These are phyloP conservation scores for Metridium senile DNA, from an alignment of 92 coral and sea anemone species.

Conservation along the genomic window DNA sequence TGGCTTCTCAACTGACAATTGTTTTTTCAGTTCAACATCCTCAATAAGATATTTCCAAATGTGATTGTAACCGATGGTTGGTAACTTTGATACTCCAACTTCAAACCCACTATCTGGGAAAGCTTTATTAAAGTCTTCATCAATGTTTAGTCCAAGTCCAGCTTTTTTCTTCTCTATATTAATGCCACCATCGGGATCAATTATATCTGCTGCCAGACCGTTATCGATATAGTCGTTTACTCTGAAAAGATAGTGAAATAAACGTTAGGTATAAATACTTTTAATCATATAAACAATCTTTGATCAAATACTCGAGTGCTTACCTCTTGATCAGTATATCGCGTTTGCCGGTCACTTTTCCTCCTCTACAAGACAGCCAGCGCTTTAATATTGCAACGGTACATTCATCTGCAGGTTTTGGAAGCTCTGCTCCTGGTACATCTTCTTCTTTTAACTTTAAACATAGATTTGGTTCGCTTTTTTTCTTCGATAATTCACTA, in stretches of 20 bases:
- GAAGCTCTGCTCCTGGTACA: too few relatives aligned
- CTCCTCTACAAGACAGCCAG: slow-evolving; percentile 25
- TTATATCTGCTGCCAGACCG: neutral
- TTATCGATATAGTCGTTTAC: slow-evolving; percentile 20
- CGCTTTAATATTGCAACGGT: slow-evolving; percentile 18
- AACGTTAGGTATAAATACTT: neutral
- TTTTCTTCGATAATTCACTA: too few relatives aligned
- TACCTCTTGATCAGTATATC: slow-evolving; percentile 11
- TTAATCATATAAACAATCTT: neutral
- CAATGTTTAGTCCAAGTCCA: neutral
- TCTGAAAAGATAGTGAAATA: neutral
- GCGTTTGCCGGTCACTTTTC: slow-evolving; percentile 2
- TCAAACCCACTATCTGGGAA: slow-evolving; percentile 15
- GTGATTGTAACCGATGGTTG: slow-evolving; percentile 1
- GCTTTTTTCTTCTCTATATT: slow-evolving; percentile 22
- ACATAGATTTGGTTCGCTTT: too few relatives aligned
- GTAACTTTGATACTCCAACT: neutral
- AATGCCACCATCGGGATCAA: slow-evolving; percentile 39
- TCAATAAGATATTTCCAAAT: slow-evolving; percentile 36
- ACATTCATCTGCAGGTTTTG: slow-evolving; percentile 18
- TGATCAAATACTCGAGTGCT: neutral
- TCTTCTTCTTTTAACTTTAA: too few relatives aligned
- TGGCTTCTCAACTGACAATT: slow-evolving; percentile 22
- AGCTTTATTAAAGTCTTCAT: slow-evolving; percentile 1
- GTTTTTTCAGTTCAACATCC: slow-evolving; percentile 13